These are phyloP conservation scores for Cephalopachus bancanus DNA, from an alignment of 2,797 vertebrate genomes.

Conservation along the genomic window DNA sequence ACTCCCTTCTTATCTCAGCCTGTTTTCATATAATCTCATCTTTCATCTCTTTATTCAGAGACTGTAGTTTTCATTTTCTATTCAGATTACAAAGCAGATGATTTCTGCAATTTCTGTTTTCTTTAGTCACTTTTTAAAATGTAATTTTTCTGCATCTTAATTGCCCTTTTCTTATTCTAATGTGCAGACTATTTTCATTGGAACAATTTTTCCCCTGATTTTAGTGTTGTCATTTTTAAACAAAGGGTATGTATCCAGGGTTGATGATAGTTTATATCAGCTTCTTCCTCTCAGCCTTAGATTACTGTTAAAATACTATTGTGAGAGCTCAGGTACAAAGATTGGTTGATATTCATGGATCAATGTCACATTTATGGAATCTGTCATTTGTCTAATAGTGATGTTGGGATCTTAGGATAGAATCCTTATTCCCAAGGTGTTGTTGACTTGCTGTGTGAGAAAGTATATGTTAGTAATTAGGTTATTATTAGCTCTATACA, in stretches of 20 bases:
- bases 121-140: constrained; percentile 66
- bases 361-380: neutral
- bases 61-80: constrained; percentile 70
- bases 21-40: constrained; percentile 79
- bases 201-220: neutral
- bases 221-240: constrained; percentile 27
- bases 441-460: neutral
- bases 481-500: neutral
- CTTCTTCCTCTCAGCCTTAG: neutral
- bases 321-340: neutral
- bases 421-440: neutral
- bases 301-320: neutral
- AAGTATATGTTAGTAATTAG: neutral
- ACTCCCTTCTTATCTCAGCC: constrained; percentile 70
- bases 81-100: constrained; percentile 72
- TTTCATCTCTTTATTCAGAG: constrained; percentile 72
- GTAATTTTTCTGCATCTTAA: constrained; percentile 50
- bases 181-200: neutral
- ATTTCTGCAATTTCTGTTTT: constrained; percentile 64
- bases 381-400: neutral
- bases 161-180: constrained; percentile 35
- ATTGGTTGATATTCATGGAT: neutral
- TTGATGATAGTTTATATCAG: neutral
- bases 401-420: neutral
- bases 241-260: neutral